Percentiles rank a stretch among this genome's conserved stretches.
phyloP scores from a whole-genome alignment of 2,113 vertebrate genomes.

The Myrmophylax atrothorax region DNA sequence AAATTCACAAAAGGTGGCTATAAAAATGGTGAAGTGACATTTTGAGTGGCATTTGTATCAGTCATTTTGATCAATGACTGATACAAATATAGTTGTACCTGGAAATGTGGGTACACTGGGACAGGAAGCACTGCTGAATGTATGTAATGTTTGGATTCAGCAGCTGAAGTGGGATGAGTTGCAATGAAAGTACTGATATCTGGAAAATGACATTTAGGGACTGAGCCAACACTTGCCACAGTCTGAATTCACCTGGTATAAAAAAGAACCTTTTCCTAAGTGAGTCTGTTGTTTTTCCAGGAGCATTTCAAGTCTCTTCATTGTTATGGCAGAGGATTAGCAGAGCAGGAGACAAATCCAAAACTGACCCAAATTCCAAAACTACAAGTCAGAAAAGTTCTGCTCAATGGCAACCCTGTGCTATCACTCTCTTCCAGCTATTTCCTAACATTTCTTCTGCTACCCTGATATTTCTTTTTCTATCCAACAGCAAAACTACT shows the following conservation, averaged over 20 bases:
- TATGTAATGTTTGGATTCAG: background rate
- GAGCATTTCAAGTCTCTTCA: background rate
- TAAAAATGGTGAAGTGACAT: background rate
- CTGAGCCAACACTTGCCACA: background rate
- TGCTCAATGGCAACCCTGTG: background rate
- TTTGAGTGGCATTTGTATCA: background rate
- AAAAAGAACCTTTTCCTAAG: background rate
- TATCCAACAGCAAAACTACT: background rate
- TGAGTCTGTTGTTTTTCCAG: background rate
- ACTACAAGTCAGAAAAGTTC: background rate
- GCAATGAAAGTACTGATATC: background rate
- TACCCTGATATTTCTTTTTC: background rate
- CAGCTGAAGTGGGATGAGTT: background rate
- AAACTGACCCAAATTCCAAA: background rate
- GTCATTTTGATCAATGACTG: background rate
- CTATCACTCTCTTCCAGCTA: background rate
- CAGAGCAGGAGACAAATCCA: background rate
- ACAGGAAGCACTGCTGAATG: background rate
- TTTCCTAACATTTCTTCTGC: background rate
- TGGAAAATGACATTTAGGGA: background rate
- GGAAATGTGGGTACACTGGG: background rate
- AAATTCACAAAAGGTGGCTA: fast-evolving
- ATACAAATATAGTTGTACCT: background rate
- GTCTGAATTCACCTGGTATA: background rate
- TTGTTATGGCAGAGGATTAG: background rate